Base-by-base conservation (phyloP, 2,113 vertebrate species). In the Nesoenas mayeri region DNA sequence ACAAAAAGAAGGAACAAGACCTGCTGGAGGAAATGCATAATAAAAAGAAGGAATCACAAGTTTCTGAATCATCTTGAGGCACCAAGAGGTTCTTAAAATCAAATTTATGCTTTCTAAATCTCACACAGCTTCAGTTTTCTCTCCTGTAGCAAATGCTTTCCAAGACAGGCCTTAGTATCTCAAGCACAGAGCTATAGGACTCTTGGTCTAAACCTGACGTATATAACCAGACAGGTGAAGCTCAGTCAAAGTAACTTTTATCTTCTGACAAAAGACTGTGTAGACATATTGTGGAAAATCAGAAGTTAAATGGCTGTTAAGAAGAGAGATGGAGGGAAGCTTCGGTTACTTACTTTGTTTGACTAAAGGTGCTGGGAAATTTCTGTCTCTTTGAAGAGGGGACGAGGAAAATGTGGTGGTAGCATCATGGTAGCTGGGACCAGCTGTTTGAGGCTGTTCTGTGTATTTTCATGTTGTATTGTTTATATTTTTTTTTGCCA, bases 21-120 rank as follows among this genome's bases (percentile, higher is more conserved):
- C 67, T 93, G 8, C 32, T 77, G 82, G 80, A 93, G 85, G 88
- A 96, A 89, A 48, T 83, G 60, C 29, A 29, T 75, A 58, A 81
- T 60, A 74, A 54, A 58, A 79, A 73, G 78, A 60, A 78, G 12
- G 10, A 79, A 87, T 96, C 96, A 96, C n/a, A 82, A 79, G 96
- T 11, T 79, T 91, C 47, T 97, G 94, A 96, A 44, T 97, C 94
- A 96, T 57, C 36, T 25, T 74, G 67, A 79, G 51, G 11, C 10
- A 84, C 50, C 20, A 61, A 79, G 65, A 29, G 2, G 15, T 64
- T 94, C 91, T 57, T 29, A 60, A 94, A 88, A 47, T 34, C 42
- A 79, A 78, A 50, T 47, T 80, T 3, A 5, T 54, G 31, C 9
- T 75, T 78, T 85, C 32, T 80, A 34, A 84, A 38, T 72, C 64